These are phyloP conservation scores for Drosophila simulans DNA, from an alignment of 1,140 invertebrate species.

Conservation along the genomic window DNA sequence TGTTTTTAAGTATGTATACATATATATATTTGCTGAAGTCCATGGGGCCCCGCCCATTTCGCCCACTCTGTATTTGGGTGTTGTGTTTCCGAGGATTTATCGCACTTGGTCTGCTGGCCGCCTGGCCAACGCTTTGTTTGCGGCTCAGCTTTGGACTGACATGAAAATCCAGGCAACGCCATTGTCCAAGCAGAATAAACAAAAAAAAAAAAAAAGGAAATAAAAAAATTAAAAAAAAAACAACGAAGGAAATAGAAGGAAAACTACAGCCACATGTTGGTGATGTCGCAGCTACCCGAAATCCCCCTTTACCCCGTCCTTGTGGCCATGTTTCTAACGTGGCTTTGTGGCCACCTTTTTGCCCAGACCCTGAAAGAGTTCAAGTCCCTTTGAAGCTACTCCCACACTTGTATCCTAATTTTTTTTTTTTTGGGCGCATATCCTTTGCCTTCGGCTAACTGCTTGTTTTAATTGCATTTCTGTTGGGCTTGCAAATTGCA, in stretches of 20 bases:
- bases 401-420: constrained; percentile 4
- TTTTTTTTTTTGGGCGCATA: constrained; percentile 8
- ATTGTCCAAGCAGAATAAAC: constrained; percentile 30
- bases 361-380: constrained; percentile 16
- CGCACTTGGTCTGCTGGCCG: constrained; percentile 66
- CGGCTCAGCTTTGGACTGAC: constrained; percentile 65
- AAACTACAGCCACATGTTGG: constrained; percentile 75
- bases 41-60: constrained; percentile 11
- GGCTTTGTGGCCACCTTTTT: constrained; percentile 63
- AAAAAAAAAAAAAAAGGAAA: constrained; percentile 7
- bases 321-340: constrained; percentile 29
- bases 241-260: constrained; percentile 11
- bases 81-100: constrained; percentile 76
- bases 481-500: constrained; percentile 72
- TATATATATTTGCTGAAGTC: constrained; percentile 13
- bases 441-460: constrained; percentile 38
- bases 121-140: constrained; percentile 69
- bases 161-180: constrained; percentile 73
- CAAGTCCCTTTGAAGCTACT: constrained; percentile 50
- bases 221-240: constrained; percentile 8
- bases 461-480: constrained; percentile 75
- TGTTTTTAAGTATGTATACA: constrained; percentile 29
- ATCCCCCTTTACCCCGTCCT: not conserved
- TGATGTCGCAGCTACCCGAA: constrained; percentile 32
- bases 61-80: constrained; percentile 31